Conservation (phyloP, 1,140 invertebrate species). For the Cyrtorhinus lividipennis region DNA sequence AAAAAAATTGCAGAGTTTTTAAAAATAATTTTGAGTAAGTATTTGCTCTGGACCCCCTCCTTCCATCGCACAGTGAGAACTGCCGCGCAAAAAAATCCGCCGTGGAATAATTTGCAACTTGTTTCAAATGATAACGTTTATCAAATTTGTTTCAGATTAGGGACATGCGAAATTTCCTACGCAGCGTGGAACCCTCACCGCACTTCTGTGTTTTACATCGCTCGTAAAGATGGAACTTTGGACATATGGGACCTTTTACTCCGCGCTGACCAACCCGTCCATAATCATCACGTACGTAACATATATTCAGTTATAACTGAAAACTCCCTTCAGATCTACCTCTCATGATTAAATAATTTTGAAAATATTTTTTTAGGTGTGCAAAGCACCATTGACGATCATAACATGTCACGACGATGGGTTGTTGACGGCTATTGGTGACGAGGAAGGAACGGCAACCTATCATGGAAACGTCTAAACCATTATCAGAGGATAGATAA, state of each 20-base stretch:
- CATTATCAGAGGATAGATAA: background rate
- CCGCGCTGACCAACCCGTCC: background rate
- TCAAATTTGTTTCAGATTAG: too few species aligned
- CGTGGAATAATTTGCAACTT: too few species aligned
- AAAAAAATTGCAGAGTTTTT: too few species aligned
- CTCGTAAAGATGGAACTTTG: conserved; percentile 6
- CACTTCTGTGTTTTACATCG: conserved; percentile 7
- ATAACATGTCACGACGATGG: conserved; percentile 6
- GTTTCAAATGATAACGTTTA: too few species aligned
- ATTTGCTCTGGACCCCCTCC: too few species aligned
- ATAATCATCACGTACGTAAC: conserved; percentile 1
- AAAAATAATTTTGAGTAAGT: too few species aligned
- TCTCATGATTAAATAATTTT: too few species aligned
- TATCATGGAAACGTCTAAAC: conserved; percentile 8
- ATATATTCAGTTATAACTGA: too few species aligned
- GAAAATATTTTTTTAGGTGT: conserved; percentile 3
- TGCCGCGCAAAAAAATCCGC: too few species aligned
- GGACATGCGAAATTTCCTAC: background rate
- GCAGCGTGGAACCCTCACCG: background rate
- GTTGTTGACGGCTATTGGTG: background rate
- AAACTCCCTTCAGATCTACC: too few species aligned
- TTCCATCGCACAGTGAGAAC: too few species aligned
- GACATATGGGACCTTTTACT: conserved; percentile 11
- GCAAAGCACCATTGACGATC: background rate
- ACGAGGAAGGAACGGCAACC: background rate